A percentile compares a stretch with the other conserved stretches of the same genome.
phyloP scores from a whole-genome alignment of 2,113 vertebrate genomes.

The Scartelaos histophorus region DNA sequence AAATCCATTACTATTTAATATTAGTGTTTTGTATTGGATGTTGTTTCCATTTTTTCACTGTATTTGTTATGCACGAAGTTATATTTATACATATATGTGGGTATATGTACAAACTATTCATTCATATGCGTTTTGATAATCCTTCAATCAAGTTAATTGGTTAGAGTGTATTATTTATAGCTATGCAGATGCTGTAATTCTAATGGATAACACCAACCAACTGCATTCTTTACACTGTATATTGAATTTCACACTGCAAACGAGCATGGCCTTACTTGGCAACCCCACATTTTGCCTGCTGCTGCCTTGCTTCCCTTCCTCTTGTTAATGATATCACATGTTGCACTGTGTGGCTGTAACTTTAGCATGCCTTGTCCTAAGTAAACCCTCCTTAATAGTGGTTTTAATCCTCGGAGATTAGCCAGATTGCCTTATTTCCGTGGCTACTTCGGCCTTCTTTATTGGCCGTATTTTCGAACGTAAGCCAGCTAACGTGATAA shows the following conservation, averaged over 20 bases:
- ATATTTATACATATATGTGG: neutral
- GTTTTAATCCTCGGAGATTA: constrained; percentile 61
- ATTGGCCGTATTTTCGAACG: constrained; percentile 63
- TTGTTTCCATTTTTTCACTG: neutral
- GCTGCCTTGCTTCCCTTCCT: neutral
- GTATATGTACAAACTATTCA: no score
- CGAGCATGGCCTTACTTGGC: neutral
- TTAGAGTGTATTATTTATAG: neutral
- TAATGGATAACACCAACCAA: neutral
- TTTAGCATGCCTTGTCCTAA: constrained; percentile 24
- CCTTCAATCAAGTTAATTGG: neutral
- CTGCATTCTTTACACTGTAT: neutral
- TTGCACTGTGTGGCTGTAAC: constrained; percentile 10
- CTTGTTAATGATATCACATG: neutral
- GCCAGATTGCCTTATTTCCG: constrained; percentile 60
- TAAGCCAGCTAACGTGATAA: constrained; percentile 73
- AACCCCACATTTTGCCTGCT: constrained; percentile 1
- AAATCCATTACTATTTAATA: no score
- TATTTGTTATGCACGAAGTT: neutral
- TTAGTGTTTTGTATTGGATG: neutral
- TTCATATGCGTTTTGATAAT: neutral
- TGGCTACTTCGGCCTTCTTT: constrained; percentile 69
- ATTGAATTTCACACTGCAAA: neutral
- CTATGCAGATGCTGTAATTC: neutral
- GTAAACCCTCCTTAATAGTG: constrained; percentile 8